These are phyloP conservation scores for Subanguina moxae DNA, from an alignment of 1,140 invertebrate genomes.

Conservation along the genomic window DNA sequence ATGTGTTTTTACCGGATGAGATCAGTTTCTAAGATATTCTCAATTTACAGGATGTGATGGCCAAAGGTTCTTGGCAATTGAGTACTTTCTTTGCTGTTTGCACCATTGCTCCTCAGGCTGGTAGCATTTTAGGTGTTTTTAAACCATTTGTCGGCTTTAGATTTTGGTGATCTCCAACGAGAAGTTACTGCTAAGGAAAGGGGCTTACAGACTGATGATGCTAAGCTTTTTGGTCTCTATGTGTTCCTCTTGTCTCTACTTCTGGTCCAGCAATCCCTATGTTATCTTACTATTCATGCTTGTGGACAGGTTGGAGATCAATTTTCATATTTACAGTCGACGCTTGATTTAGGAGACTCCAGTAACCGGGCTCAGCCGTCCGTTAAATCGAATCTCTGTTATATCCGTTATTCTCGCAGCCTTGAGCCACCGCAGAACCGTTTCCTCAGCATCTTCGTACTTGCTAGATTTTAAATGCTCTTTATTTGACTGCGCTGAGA, in stretches of 20 bases:
- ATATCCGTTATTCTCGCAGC: too few relatives aligned
- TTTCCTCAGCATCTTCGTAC: too few relatives aligned
- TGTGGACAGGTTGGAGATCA: constrained; percentile 38
- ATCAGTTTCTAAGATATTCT: too few relatives aligned
- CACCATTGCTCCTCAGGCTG: constrained; percentile 47
- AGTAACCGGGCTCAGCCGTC: too few relatives aligned
- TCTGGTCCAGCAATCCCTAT: constrained; percentile 42
- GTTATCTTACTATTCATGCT: constrained; percentile 55
- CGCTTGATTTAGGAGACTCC: too few relatives aligned
- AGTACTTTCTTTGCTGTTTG: constrained; percentile 47
- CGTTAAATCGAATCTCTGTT: too few relatives aligned
- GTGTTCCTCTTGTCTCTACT: constrained; percentile 42
- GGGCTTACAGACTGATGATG: constrained; percentile 45
- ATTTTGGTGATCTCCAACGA: constrained; percentile 52
- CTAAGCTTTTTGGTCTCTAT: constrained; percentile 36
- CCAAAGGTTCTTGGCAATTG: constrained; percentile 53
- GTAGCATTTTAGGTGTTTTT: background rate
- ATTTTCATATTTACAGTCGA: too few relatives aligned
- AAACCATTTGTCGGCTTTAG: constrained; percentile 13
- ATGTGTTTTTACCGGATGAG: too few relatives aligned
- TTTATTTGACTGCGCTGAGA: too few relatives aligned
- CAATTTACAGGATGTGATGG: constrained; percentile 37
- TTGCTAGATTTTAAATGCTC: too few relatives aligned
- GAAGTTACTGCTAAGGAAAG: constrained; percentile 35
- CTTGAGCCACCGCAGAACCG: too few relatives aligned